Base-by-base conservation (phyloP, 1,140 invertebrate species). In the Nasonia giraulti region DNA sequence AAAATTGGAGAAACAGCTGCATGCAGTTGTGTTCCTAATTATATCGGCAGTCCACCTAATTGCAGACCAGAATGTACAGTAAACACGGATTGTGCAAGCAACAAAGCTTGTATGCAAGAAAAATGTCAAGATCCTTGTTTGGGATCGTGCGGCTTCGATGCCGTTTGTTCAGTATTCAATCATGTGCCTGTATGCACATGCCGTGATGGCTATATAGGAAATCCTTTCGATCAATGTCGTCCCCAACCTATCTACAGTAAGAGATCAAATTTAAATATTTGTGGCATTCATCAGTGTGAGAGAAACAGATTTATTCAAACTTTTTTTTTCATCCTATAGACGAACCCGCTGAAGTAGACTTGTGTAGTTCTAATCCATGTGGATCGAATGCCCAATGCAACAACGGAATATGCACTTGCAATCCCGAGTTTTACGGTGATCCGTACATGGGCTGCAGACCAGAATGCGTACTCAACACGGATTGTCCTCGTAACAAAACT, bases 11-110 rank as follows among this genome's bases (percentile, higher is more conserved):
- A 94, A 81, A 92, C 94, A 79, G 94, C 95, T 0, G 95, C 95
- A 0, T 97, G 96, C 87, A 94, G 95, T 33, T 97, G 96, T 88
- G 91, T 95, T 86, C 86, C 93, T 17, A 95, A 93, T 62, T 96
- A 95, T 87, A 92, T 95, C n/a, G 96, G 96, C 78, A 94, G 92
- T 85, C 95, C 96, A 84, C 96, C 96, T 40, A 95, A 95, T 88
- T 96, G 96, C 87, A 93, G 95, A 88, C 95, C 96, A 47, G 96
- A 97, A 91, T 97, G 96, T 92, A 93, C 94, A 6, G 94, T 96
- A 23, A 96, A 96, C 90, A 93, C 95, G 0, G 96, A 96, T 88
- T 97, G 96, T 91, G 90, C 94, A 40, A 94, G 94, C 84, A 94
- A 94, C 84, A 92, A 93, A 88, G 96, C 96, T 7, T 97, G 96